A percentile compares a stretch with the other conserved stretches of the same genome.
These are phyloP conservation scores for Suncus etruscus DNA, from an alignment of 2,113 vertebrate genomes.

Conservation along the genomic window DNA sequence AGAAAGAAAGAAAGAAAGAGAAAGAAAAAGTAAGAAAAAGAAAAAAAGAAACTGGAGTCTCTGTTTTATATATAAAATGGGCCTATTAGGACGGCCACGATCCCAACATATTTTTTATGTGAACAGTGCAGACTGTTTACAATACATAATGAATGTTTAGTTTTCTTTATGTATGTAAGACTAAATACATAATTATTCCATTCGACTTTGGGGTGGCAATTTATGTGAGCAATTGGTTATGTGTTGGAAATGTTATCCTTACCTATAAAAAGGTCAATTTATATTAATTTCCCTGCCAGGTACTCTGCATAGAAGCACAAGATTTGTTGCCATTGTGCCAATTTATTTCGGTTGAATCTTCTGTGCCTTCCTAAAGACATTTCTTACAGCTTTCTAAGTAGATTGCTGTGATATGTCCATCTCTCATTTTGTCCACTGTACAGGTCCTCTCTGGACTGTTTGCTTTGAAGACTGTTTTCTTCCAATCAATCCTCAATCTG, in stretches of 20 bases:
- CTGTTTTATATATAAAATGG: not conserved
- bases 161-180: slow-evolving; percentile 17
- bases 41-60: not conserved
- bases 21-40: too few relatives aligned
- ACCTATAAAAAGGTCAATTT: not conserved
- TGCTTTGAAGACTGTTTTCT: not conserved
- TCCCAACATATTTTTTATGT: too few relatives aligned
- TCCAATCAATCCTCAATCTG: slow-evolving; percentile 45
- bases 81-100: not conserved
- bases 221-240: not conserved
- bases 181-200: not conserved
- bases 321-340: slow-evolving; percentile 50
- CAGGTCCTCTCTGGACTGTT: not conserved
- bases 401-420: not conserved
- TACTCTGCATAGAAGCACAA: not conserved
- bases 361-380: slow-evolving; percentile 20
- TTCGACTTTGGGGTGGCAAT: not conserved
- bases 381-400: slow-evolving; percentile 3
- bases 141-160: not conserved
- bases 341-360: slow-evolving; percentile 36
- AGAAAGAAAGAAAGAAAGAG: too few relatives aligned
- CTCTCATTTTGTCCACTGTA: slow-evolving; percentile 47
- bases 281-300: slow-evolving; percentile 41
- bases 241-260: slow-evolving; percentile 7
- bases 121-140: too few relatives aligned